Base-by-base conservation (phyloP, 2,113 vertebrate species). In the Calonectris borealis region DNA sequence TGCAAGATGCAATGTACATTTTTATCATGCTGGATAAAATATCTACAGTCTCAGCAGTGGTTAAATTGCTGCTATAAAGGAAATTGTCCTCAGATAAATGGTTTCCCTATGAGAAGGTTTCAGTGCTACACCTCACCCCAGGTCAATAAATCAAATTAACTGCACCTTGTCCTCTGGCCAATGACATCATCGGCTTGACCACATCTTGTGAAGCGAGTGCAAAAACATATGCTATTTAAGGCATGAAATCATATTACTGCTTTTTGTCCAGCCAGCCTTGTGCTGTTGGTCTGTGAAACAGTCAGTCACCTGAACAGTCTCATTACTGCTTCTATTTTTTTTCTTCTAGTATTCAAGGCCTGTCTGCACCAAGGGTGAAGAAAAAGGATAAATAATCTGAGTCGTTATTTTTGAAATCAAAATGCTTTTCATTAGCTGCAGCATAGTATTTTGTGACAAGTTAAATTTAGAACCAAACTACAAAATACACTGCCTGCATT, bases 61-160 rank as follows among this genome's bases (percentile, higher is more conserved):
- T 97, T 97, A 98, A 98, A 98, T 98, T 97, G 97, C 97, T 98
- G 97, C 97, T 98, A 98, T 98, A 98, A 98, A 98, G 97, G 97
- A 98, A 98, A 98, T 95, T 98, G 97, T 98, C 97, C 97, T 49
- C 78, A 98, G 98, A 98, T 98, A 98, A 98, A 98, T 98, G 97
- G 97, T 95, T 98, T 98, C 97, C 97, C 97, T 98, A 97, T 97
- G 97, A 98, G 97, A 97, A 98, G 97, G 97, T 96, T 98, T 97
- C 98, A 96, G 94, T 96, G 97, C 97, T 98, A 97, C 96, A 98
- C 97, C 98, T 98, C 97, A 98, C 97, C 97, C 97, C 96, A 95
- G 96, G 95, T 98, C 97, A 98, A 98, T 98, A 98, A 98, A 98
- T 98, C 98, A 98, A 98, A 98, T 98, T 98, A 98, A 98, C 98